Percentiles rank a stretch among this genome's conserved stretches.
phyloP scores from a whole-genome alignment of 2,113 vertebrate species.

The Pituophis catenifer region DNA sequence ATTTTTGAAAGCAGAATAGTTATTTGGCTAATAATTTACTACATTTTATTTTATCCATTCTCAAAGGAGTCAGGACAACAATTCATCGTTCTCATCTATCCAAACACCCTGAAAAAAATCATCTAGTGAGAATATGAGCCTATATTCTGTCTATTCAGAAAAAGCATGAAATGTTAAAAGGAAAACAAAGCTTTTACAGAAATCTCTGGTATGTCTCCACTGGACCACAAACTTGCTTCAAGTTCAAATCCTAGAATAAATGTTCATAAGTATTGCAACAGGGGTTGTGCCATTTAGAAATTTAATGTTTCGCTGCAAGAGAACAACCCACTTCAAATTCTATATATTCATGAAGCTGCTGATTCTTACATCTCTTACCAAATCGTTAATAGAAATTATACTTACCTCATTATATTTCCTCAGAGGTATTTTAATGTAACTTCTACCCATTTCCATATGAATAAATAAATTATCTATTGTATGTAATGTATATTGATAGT shows the following conservation, averaged over 20 bases:
- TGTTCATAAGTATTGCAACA: neutral
- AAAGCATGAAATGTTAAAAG: neutral
- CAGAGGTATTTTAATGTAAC: conserved; percentile 89
- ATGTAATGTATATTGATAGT: conserved; percentile 89
- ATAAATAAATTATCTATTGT: conserved; percentile 84
- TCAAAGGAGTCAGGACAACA: neutral
- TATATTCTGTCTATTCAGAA: neutral
- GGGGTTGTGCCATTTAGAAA: neutral
- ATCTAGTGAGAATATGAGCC: neutral
- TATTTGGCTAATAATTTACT: neutral
- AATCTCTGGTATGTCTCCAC: neutral
- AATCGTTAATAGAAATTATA: conserved; percentile 19
- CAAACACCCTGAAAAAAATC: neutral
- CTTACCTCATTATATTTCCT: conserved; percentile 84
- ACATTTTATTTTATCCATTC: neutral
- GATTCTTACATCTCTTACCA: neutral
- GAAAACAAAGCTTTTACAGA: neutral
- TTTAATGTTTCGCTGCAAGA: neutral
- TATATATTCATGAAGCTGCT: neutral
- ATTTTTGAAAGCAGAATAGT: neutral
- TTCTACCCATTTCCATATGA: conserved; percentile 94
- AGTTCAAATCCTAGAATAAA: neutral
- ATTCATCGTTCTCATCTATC: neutral
- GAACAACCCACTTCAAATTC: neutral
- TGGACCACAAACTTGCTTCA: neutral